Evolutionary conservation across 2,797 vertebrate species (phyloP), one percentile per base, ranked within the genome.

Genomic region (Phoebastria nigripes): DNA sequence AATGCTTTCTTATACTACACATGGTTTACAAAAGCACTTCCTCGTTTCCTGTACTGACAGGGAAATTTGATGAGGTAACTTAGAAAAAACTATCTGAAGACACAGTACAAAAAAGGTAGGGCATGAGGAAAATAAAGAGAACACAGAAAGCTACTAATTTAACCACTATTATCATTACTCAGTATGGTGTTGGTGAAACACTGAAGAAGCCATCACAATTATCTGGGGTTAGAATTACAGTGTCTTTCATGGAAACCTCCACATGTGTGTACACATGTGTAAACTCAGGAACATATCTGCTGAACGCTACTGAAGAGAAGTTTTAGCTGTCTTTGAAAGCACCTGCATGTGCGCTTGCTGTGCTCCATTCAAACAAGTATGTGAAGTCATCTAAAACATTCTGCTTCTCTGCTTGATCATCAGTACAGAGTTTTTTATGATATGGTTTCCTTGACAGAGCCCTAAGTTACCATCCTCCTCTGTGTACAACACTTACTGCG

Each of bases 391-490:
- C 33, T 65, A 41, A 86, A 80, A 31, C 3, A 22, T 70, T 80
- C 63, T 88, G 11, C 20, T 33, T n/a, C 61, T 76, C 37, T 69
- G 29, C 9, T 74, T 61, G 8, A 29, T 49, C 46, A 74, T 17
- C 31, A 41, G 59, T 59, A 61, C 15, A 59, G 35, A 77, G 11
- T 14, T 25, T 25, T 46, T 71, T 41, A 37, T 18, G 4, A 10
- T n/a, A 41, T 0, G 0, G 1, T 67, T 71, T 89, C 35, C 15
- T 72, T 93, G n/a, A 76, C 54, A 72, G 33, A 54, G 18, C 6
- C 7, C 0, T 39, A 51, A 80, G 15, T 51, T 76, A 12, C 15
- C 22, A 58, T 39, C 11, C 26, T 82, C 8, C 22, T 82, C 35
- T 33, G 16, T 18, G 35, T 31, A 73, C 33, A 69, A 22, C 4